Conservation (phyloP, 2,113 vertebrate species). For the Notarius lentiginosus region DNA sequence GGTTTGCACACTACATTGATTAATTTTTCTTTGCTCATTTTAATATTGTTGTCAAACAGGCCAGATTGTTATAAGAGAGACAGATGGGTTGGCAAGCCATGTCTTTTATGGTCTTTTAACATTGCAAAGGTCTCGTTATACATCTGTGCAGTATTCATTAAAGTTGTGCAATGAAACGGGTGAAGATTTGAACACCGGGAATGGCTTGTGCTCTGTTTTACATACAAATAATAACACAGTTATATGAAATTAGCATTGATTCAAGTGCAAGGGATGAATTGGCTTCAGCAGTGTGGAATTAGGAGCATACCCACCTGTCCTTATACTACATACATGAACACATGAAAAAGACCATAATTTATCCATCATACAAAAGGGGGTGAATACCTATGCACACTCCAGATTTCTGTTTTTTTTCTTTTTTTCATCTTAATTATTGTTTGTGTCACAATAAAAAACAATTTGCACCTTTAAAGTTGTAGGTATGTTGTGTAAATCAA, state of each 20-base stretch:
- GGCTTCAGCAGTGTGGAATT: background rate
- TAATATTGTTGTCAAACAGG: background rate
- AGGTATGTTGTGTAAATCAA: too few species aligned
- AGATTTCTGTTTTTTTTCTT: too few species aligned
- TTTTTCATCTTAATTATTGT: too few species aligned
- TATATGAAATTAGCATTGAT: slow-evolving; percentile 11
- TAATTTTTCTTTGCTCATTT: background rate
- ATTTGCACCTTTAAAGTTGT: too few species aligned
- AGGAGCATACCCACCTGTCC: background rate
- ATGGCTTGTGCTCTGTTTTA: background rate
- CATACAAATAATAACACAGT: background rate
- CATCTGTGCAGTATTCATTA: slow-evolving; percentile 6
- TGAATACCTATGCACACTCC: too few species aligned
- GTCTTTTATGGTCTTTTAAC: background rate
- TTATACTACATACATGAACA: background rate
- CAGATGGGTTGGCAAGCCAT: background rate
- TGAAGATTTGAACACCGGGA: background rate
- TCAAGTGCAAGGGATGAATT: too few species aligned
- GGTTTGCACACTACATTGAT: background rate
- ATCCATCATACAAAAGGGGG: background rate
- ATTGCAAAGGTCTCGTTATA: slow-evolving; percentile 13
- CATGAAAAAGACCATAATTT: background rate
- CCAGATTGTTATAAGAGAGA: background rate
- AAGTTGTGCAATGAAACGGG: background rate
- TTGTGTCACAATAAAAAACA: too few species aligned